Evolutionary conservation across 2,888 invertebrate species (phyloP), one percentile per base, ranked within the genome.

Genomic region (Heliconius ismenius): DNA sequence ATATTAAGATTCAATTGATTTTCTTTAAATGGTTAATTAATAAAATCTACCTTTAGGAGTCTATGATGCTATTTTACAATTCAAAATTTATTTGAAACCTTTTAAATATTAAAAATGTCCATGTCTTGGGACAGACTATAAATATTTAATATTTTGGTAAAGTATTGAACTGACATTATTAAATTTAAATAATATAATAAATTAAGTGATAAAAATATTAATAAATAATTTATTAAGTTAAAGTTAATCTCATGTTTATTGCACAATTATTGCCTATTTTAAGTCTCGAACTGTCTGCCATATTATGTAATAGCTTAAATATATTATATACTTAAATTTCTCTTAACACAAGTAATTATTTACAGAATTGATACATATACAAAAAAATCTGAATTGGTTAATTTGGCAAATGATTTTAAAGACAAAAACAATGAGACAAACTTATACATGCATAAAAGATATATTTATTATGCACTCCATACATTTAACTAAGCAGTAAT

Each of bases 101-200:
- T 63, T 63, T 26, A 7, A 26, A 28, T 28, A 63, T 18, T 32
- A 63, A 15, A 18, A n/a, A 60, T 60, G 21, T 21, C 64, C 36
- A 65, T n/a, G 21, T 36, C 65, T 65, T 36, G n/a, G 39, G 28
- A 65, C 36, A 65, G 3, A 39, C 13, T 65, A 39, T 65, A 11
- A 9, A 26, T 2, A n/a, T 39, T 15, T 67, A 39, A 43, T 39
- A 67, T 67, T 43, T 39, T 67, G 9, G 6, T 67, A 39, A 72
- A 60, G 68, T 76, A 32, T 21, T 68, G 39, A 68, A 73, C 32
- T 74, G 62, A 72, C 60, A 68, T 78, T 76, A 67, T 76, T 75
- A 67, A 60, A 75, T 70, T 68, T 13, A 39, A 39, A 24, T 36
- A n/a, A 70, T n/a, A 58, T 24, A n/a, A n/a, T n/a, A 58, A 58